Base-by-base conservation (phyloP, 2,113 vertebrate genomes). In the Microcebus tavaratra region DNA sequence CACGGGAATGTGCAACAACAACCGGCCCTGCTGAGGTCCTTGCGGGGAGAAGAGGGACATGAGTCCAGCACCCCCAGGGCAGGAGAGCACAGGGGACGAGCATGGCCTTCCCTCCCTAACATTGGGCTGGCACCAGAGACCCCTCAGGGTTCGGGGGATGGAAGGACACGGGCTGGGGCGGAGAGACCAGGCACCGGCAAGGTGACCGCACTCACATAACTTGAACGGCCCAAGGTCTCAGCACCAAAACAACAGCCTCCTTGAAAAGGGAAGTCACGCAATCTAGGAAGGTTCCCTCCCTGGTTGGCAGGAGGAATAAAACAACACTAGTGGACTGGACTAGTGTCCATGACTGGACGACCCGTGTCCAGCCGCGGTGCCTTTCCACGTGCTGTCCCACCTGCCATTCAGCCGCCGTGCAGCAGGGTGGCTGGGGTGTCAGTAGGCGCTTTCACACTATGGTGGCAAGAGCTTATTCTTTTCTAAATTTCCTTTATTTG, bases 1-100 rank as follows among this genome's bases (percentile, higher is more conserved):
- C 36, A 6, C 0, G 6, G 27, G 15, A 10, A 36, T 7, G 11
- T 8, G 0, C 4, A 20, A 36, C 17, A 23, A 36, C 18, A n/a
- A 20, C 31, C 25, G 20, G 57, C 34, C 25, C 3, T 2, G 1
- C 1, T 34, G 14, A 8, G 17, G 12, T 61, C 55, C 21, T 20
- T 2, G 15, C 29, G 25, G 13, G 15, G 29, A 79, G 10, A 63
- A 53, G 21, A 75, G 23, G 12, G 3, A 4, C 5, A 0, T 8
- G 36, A 91, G 18, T 15, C 79, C 57, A 39, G 5, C 1, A 6
- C 10, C 36, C 61, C 42, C 42, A 70, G 3, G 4, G 63, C 25
- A 81, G 34, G 57, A 88, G 18, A 50, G 23, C 27, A 55, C 2
- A 48, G 75, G 3, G n/a, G 82, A 23, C 14, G 27, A 18, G 34